Evolutionary conservation across 2,797 vertebrate species (phyloP), one percentile per base, ranked within the genome.

Genomic region (Eleutherodactylus coqui): DNA sequence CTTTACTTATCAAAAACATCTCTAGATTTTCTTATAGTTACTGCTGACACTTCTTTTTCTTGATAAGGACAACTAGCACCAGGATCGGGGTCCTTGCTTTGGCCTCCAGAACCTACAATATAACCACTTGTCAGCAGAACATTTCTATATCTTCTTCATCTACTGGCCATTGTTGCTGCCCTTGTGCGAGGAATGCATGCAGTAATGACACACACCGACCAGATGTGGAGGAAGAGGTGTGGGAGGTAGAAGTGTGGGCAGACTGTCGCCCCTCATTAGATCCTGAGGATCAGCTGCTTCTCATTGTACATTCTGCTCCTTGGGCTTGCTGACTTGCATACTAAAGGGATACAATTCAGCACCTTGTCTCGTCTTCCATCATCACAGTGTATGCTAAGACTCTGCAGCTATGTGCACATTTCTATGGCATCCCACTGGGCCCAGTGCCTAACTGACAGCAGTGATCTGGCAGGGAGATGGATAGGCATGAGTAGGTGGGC

Each of bases 401-500:
- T 92, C 91, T 83, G 90, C 91, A 93, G 91, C 88, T 60, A 0
- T 34, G 87, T 89, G 89, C 88, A 90, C 89, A 92, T 55, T 67
- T 79, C 58, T 47, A 93, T 93, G 92, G 91, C 89, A 90, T 92
- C 90, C 89, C 90, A 89, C 90, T 87, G 90, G 91, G 84, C 75
- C 93, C 93, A 93, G 89, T 34, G 76, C 55, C 93, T 93, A 92
- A 93, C 82, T 94, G 94, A 94, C 93, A 94, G 92, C 87, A 90
- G 82, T 94, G 92, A 90, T 91, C 92, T 92, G 92, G 87, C 85
- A 38, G 72, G 87, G 90, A 94, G 93, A 95, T 93, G 93, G 93
- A 93, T 89, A 89, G 92, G 91, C 89, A 75, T 36, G 91, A 93
- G 93, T 94, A 93, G 94, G 93, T 94, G 93, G 93, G 92, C 91